phyloP scores from a whole-genome alignment of 2,113 vertebrate species.

The Conger conger region DNA sequence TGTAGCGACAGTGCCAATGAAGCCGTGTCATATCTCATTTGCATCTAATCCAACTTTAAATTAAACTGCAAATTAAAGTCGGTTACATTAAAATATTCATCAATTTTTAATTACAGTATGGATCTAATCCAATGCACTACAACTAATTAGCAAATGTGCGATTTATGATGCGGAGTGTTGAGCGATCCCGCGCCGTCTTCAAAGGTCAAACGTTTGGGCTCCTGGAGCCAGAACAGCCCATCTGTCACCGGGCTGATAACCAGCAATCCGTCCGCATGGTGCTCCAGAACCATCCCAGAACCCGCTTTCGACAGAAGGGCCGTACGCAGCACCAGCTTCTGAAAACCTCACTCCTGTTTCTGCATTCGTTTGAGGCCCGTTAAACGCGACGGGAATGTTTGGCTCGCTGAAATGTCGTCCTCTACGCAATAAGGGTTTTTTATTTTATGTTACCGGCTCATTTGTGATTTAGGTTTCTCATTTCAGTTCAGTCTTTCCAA shows the following conservation, averaged over 20 bases:
- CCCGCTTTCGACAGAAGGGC: not conserved
- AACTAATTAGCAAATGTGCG: constrained; percentile 10
- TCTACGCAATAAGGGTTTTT: no score
- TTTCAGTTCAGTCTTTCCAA: not conserved
- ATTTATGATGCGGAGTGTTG: constrained; percentile 25
- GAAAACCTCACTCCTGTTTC: no score
- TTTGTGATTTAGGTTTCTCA: no score
- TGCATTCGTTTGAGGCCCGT: no score
- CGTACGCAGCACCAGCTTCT: not conserved
- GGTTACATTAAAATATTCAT: constrained; percentile 21
- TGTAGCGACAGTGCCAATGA: not conserved
- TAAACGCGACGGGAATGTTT: not conserved
- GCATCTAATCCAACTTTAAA: constrained; percentile 22
- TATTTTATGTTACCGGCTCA: no score
- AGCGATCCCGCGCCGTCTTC: not conserved
- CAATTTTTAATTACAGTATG: constrained; percentile 12
- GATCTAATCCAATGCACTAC: constrained; percentile 8
- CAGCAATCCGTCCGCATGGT: not conserved
- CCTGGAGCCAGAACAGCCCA: not conserved
- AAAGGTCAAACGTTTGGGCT: constrained; percentile 29
- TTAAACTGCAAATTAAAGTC: constrained; percentile 9
- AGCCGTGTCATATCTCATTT: not conserved
- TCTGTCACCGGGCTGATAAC: constrained; percentile 22
- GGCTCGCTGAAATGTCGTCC: not conserved
- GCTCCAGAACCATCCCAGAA: constrained; percentile 12